These are phyloP conservation scores for Syngnathus floridae DNA, from an alignment of 2,113 vertebrate species.

Conservation along the genomic window DNA sequence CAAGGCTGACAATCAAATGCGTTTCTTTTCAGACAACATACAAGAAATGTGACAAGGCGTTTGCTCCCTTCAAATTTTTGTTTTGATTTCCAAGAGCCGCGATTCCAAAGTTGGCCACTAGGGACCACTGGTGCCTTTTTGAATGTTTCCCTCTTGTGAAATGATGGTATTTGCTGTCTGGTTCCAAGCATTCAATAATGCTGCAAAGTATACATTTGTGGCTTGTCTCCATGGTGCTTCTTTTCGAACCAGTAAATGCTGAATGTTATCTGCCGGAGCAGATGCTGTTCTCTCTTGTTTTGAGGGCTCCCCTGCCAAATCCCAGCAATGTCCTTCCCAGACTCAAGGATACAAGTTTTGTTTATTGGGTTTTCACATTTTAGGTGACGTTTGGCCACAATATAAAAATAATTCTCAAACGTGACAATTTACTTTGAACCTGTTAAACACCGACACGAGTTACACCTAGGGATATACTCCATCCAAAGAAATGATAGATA, in stretches of 20 bases:
- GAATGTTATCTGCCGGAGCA: constrained; percentile 8
- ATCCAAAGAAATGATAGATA: background rate
- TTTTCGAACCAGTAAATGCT: constrained; percentile 7
- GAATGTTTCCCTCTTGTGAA: background rate
- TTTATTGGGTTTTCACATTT: constrained; percentile 14
- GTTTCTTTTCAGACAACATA: background rate
- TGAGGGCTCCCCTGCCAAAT: background rate
- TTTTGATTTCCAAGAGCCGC: background rate
- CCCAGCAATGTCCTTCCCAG: constrained; percentile 8
- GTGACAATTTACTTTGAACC: background rate
- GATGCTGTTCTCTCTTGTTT: constrained; percentile 1
- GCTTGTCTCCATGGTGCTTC: background rate
- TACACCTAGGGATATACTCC: background rate
- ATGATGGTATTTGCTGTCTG: background rate
- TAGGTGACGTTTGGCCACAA: background rate
- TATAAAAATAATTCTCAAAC: background rate
- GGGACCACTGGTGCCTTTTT: background rate
- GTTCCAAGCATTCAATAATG: background rate
- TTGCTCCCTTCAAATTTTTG: background rate
- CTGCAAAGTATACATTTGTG: constrained; percentile 1
- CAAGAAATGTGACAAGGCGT: background rate
- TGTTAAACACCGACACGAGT: background rate
- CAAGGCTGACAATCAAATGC: background rate
- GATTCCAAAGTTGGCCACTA: background rate
- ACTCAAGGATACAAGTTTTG: constrained; percentile 22